Percentiles rank a stretch among this genome's conserved stretches.
phyloP scores from a whole-genome alignment of 2,113 vertebrate genomes.

The Sylvietta virens region DNA sequence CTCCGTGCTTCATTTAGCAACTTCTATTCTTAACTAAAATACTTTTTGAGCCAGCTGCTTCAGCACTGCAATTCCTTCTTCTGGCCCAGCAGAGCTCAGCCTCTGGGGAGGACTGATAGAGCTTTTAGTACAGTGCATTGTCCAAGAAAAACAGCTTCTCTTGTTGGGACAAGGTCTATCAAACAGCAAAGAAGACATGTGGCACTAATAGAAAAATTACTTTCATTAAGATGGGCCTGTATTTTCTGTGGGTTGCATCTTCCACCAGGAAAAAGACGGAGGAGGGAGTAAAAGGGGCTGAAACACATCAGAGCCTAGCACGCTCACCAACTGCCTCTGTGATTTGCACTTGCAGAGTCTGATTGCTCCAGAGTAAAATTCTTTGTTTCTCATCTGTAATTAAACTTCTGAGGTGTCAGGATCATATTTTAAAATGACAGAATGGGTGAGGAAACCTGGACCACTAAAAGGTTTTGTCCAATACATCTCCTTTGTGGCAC shows the following conservation, averaged over 20 bases:
- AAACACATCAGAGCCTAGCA: background rate
- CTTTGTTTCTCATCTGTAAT: background rate
- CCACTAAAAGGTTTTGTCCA: background rate
- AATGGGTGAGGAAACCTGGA: background rate
- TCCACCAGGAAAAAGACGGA: background rate
- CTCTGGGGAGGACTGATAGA: background rate
- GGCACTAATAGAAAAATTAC: background rate
- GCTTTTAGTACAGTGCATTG: background rate
- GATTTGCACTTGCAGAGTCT: background rate
- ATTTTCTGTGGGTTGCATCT: background rate
- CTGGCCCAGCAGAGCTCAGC: constrained; percentile 1
- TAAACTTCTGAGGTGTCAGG: background rate
- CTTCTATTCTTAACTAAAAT: constrained; percentile 49
- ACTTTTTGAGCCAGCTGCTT: constrained; percentile 33
- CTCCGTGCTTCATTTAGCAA: constrained; percentile 40
- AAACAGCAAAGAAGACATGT: background rate
- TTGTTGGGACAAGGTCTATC: background rate
- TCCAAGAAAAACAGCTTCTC: constrained; percentile 1
- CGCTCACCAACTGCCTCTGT: background rate
- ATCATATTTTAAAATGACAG: background rate
- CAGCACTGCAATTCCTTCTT: background rate
- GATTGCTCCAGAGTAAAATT: background rate
- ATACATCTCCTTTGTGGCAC: background rate
- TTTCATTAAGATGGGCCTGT: background rate
- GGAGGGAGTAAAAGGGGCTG: background rate